A percentile compares a stretch with the other conserved stretches of the same genome.
These are phyloP conservation scores for Falco columbarius DNA, from an alignment of 2,797 vertebrate genomes.

Conservation along the genomic window DNA sequence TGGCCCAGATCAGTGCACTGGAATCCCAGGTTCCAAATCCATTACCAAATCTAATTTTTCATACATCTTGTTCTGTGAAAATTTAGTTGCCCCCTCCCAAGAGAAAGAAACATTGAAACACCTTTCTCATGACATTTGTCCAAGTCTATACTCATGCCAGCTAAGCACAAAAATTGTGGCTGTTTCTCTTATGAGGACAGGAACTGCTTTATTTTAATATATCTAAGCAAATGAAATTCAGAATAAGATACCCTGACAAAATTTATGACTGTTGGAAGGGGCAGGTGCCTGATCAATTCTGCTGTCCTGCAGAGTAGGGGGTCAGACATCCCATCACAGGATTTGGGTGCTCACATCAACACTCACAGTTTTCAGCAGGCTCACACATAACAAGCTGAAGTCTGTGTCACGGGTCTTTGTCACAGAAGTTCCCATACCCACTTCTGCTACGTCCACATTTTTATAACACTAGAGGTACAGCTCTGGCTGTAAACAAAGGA, in stretches of 20 bases:
- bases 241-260: neutral
- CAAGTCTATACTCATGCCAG: neutral
- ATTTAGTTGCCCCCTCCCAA: neutral
- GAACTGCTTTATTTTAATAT: neutral
- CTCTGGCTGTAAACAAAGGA: neutral
- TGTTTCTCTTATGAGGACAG: neutral
- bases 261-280: neutral
- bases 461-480: neutral
- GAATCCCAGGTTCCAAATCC: neutral
- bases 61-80: neutral
- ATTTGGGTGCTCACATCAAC: neutral
- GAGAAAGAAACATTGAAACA: neutral
- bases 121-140: neutral
- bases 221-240: neutral
- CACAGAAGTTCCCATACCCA: neutral
- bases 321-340: neutral
- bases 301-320: neutral
- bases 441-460: neutral
- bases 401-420: neutral
- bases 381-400: neutral
- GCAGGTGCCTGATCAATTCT: neutral
- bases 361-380: neutral
- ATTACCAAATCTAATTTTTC: neutral
- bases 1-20: neutral
- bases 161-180: neutral